phyloP scores from a whole-genome alignment of 2,113 vertebrate species.

The Cnemophilus loriae region DNA sequence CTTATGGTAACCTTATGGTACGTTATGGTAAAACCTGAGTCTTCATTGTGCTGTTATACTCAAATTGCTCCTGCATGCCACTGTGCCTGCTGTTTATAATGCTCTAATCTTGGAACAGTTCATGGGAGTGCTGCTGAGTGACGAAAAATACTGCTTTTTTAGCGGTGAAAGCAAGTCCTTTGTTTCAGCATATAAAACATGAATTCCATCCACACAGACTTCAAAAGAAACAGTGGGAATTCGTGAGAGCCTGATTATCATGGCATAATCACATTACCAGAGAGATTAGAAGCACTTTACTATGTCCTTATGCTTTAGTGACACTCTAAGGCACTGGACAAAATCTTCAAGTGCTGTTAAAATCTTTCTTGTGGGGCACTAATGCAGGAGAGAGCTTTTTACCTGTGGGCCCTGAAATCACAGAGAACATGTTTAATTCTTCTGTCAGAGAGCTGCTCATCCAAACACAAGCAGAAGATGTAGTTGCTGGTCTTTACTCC shows the following conservation, averaged over 20 bases:
- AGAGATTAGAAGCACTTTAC: slow-evolving; percentile 55
- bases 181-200: slow-evolving; percentile 43
- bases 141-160: background rate
- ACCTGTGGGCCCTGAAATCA: background rate
- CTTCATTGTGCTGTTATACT: background rate
- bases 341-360: slow-evolving; percentile 31
- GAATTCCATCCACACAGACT: slow-evolving; percentile 34
- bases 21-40: background rate
- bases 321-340: background rate
- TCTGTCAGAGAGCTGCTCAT: background rate
- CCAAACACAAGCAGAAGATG: background rate
- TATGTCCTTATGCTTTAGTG: slow-evolving; percentile 43
- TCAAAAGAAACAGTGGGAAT: slow-evolving; percentile 54
- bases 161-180: slow-evolving; percentile 11
- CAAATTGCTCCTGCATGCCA: background rate
- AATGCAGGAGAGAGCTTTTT: background rate
- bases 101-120: background rate
- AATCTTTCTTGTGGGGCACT: background rate
- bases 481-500: background rate
- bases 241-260: slow-evolving; percentile 53
- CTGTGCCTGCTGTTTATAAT: background rate
- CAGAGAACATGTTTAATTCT: background rate
- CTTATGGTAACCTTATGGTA: too few relatives aligned
- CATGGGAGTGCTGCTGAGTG: slow-evolving; percentile 23
- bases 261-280: slow-evolving; percentile 51